phyloP scores from a whole-genome alignment of 2,113 vertebrate species.

The Lonchura striata region DNA sequence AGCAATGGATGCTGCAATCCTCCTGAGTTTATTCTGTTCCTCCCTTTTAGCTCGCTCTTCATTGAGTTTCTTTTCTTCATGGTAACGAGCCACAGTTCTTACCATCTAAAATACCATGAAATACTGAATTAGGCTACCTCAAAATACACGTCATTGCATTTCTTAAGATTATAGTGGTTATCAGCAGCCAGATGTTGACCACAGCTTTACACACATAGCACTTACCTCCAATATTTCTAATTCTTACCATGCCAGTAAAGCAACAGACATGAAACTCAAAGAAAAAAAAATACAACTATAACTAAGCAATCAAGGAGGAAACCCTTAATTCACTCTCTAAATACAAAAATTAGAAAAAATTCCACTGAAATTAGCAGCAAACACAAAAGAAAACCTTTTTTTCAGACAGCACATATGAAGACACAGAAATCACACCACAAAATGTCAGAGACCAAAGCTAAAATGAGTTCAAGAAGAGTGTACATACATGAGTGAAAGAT shows the following conservation, averaged over 20 bases:
- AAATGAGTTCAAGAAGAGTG: neutral
- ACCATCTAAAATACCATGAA: slow-evolving; percentile 77
- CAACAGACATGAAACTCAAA: neutral
- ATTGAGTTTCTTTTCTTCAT: slow-evolving; percentile 83
- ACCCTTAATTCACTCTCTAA: neutral
- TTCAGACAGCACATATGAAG: neutral
- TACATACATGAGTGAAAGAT: slow-evolving; percentile 8
- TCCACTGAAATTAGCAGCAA: neutral
- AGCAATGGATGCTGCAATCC: slow-evolving; percentile 87
- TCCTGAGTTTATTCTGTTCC: slow-evolving; percentile 81
- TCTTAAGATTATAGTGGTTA: neutral
- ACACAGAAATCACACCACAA: neutral
- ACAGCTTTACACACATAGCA: neutral
- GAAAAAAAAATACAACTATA: neutral
- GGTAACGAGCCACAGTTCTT: slow-evolving; percentile 87
- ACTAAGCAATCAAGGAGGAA: neutral
- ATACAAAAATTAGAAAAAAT: neutral
- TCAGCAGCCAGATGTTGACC: neutral
- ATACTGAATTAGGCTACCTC: neutral
- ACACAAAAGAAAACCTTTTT: neutral
- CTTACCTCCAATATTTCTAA: neutral
- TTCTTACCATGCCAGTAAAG: neutral
- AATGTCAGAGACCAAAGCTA: neutral
- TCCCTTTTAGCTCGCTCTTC: slow-evolving; percentile 81
- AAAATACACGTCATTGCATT: neutral